These are phyloP conservation scores for Crotophaga sulcirostris DNA, from an alignment of 2,113 vertebrate species.

Conservation along the genomic window DNA sequence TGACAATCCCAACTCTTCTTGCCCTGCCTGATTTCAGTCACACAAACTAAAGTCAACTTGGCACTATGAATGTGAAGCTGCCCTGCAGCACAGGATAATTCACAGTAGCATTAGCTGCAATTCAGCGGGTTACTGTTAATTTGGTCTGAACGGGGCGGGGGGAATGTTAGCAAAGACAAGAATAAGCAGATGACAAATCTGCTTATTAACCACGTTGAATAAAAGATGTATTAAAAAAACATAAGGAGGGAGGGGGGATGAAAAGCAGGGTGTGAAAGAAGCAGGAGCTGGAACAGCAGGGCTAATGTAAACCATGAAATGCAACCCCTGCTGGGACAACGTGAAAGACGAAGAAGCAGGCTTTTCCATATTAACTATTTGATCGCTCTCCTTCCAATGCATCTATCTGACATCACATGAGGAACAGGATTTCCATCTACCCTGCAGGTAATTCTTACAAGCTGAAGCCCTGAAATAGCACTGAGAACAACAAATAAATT, in stretches of 20 bases:
- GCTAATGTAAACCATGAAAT: conserved; percentile 21
- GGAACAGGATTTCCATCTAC: neutral
- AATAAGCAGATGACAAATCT: conserved; percentile 41
- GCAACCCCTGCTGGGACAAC: conserved; percentile 16
- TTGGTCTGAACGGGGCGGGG: neutral
- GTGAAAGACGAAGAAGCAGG: neutral
- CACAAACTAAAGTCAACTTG: neutral
- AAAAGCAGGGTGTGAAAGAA: conserved; percentile 9
- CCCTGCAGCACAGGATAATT: conserved; percentile 37
- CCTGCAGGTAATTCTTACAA: neutral
- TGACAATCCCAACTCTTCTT: neutral
- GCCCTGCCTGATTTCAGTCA: neutral
- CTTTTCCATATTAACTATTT: neutral
- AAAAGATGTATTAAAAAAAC: neutral
- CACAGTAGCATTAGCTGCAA: conserved; percentile 1
- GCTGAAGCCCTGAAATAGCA: neutral
- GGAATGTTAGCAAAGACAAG: neutral
- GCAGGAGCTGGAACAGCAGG: conserved; percentile 19
- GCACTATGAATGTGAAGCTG: neutral
- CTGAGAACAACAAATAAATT: neutral
- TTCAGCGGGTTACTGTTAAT: neutral
- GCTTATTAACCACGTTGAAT: neutral
- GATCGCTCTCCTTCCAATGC: neutral
- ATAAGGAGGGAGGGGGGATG: neutral
- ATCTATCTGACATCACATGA: neutral